Conservation (phyloP, 2,888 invertebrate genomes). For the Macrophya alboannulata region DNA sequence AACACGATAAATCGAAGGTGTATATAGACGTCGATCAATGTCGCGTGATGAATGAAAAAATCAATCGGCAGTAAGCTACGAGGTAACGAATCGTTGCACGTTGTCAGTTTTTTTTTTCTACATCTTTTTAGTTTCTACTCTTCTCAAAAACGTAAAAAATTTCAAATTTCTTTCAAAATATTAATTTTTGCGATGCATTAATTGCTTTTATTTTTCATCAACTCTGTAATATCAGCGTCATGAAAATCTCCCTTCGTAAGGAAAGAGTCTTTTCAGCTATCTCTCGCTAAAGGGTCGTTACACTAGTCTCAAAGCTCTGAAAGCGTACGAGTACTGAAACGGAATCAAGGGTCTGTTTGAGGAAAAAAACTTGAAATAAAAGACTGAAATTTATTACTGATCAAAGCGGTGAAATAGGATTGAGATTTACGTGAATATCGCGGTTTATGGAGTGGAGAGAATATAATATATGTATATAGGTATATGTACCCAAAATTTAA, state of each 20-base stretch:
- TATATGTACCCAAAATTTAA: not conserved
- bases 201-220: not conserved
- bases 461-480: not conserved
- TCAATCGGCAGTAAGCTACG: not conserved
- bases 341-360: not conserved
- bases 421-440: not conserved
- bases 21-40: slow-evolving; percentile 13
- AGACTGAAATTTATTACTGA: not conserved
- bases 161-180: not conserved
- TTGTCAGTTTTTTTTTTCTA: not conserved
- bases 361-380: not conserved
- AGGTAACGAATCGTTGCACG: not conserved
- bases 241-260: not conserved
- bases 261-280: not conserved
- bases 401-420: not conserved
- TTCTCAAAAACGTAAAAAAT: not conserved
- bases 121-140: not conserved
- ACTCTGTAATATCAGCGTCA: not conserved
- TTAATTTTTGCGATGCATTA: not conserved
- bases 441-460: not conserved
- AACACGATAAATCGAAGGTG: slow-evolving; percentile 26
- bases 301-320: slow-evolving; percentile 7
- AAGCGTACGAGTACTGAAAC: not conserved
- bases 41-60: not conserved
- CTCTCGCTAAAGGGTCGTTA: not conserved